Evolutionary conservation across 2,888 invertebrate species (phyloP), one percentile per base, ranked within the genome.

Genomic region (Drosophila longiperda): DNA sequence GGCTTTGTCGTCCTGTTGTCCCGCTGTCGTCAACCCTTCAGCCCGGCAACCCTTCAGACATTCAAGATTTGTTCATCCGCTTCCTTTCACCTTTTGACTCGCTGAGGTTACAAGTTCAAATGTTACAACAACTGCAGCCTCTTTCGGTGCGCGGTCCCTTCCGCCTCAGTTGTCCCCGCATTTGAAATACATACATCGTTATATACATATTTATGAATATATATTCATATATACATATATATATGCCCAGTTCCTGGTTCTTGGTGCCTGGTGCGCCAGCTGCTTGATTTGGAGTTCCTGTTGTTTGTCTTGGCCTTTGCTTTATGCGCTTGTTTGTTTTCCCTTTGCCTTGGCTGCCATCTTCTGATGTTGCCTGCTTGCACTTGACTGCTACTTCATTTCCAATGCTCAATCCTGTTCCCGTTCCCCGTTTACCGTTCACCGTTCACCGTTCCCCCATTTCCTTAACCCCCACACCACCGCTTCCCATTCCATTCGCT

Each of bases 381-480:
- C 73, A 82, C 82, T 82, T 87, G 82, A 82, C 80, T 78, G 78
- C 76, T 78, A 69, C 81, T 73, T 77, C 68, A 78, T 68, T 72
- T 62, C 58, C 81, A 67, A 52, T 53, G 62, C 61, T 49, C 53
- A 42, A 57, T 20, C 52, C 52, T 11, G 53, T 17, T 42, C 33
- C 42, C 38, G 8, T 45, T 54, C 40, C 40, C 26, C 53, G 12
- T 38, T 34, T 34, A 45, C 45, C 34, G 7, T 42, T 49, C 29
- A 32, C 26, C 26, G 26, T 26, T 26, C 26, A 26, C 26, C 53
- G 15, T 34, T 45, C 45, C 7, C 42, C 45, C 45, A 45, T 23
- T 45, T 23, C 23, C 23, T 15, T 23, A 23, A 23, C 4, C 8
- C 23, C 45, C 23, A 29, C 29, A 5, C 29, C 29, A 29, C 29